Evolutionary conservation across 2,888 invertebrate genomes (phyloP), one percentile per base, ranked within the genome.

Genomic region (Portevinia maculata): DNA sequence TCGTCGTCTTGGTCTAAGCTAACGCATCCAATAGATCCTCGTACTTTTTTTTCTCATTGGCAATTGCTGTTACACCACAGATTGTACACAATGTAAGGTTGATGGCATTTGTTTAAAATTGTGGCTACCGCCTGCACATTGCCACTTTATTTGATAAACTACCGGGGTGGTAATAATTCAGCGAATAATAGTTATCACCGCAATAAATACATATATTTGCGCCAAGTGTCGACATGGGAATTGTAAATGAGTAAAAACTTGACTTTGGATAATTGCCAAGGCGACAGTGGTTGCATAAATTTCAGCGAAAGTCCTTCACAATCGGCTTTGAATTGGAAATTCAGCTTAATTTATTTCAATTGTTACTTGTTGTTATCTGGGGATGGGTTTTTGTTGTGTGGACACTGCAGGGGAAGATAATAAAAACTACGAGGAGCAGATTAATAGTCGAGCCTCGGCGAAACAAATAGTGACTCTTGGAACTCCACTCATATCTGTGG

Each of bases 81-180:
- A 71, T 64, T 65, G 70, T 65, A 50, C 55, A 71, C 70, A 48
- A 13, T 13, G 30, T 24, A 39, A 52, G 41, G 48, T 24, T 11
- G 15, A 32, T 52, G 37, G 67, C 41, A 5, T 50, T 67, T 74
- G 57, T 34, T 79, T 55, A 48, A 48, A 65, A 60, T 39, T 44
- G 60, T 50, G 17, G 15, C 48, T 67, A 55, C 62, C 73, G 48
- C 60, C 67, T 6, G 11, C 48, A 62, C 62, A 44, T 65, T 74
- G 81, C 70, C 81, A 76, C 71, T 83, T 83, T 71, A 67, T 73
- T 81, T 83, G 83, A 83, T 78, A 78, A 17, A 83, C 83, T 48
- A n/a, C 78, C 60, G 32, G 21, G 37, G 48, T 17, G 78, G 78
- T 46, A 59, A 73, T 83, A 83, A 83, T 67, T 83, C 83, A 83